phyloP scores from a whole-genome alignment of 2,797 vertebrate genomes.

The Petrocephalus sullivani region DNA sequence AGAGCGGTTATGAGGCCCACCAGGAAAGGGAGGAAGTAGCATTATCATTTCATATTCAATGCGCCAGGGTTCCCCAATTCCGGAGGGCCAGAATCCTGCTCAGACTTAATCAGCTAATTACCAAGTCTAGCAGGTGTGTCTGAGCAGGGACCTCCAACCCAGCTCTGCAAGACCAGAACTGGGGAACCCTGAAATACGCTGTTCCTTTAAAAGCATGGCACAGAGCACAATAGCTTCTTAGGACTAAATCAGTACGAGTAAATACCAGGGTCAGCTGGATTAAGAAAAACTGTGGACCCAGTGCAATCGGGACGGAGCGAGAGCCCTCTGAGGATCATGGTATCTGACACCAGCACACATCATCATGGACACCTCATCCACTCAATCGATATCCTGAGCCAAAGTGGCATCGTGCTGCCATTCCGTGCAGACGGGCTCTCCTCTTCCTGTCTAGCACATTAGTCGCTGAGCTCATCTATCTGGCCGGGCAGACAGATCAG shows the following conservation, averaged over 20 bases:
- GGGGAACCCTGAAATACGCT: background rate
- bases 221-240: background rate
- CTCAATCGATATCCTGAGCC: background rate
- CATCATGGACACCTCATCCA: background rate
- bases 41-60: background rate
- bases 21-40: background rate
- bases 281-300: background rate
- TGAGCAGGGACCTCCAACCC: background rate
- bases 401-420: background rate
- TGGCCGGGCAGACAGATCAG: background rate
- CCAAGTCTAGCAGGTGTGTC: background rate
- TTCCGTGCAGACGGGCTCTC: background rate
- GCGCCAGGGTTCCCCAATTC: background rate
- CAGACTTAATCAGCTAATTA: background rate
- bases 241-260: background rate
- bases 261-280: background rate
- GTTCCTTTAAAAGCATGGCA: background rate
- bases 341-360: background rate
- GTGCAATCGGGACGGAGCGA: background rate
- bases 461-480: background rate
- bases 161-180: background rate
- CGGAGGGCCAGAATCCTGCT: background rate
- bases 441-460: background rate
- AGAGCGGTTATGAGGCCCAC: background rate
- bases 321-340: background rate